A percentile compares a stretch with the other conserved stretches of the same genome.
Conservation (phyloP, 2,888 invertebrate species). For the Thymelicus lineola region DNA sequence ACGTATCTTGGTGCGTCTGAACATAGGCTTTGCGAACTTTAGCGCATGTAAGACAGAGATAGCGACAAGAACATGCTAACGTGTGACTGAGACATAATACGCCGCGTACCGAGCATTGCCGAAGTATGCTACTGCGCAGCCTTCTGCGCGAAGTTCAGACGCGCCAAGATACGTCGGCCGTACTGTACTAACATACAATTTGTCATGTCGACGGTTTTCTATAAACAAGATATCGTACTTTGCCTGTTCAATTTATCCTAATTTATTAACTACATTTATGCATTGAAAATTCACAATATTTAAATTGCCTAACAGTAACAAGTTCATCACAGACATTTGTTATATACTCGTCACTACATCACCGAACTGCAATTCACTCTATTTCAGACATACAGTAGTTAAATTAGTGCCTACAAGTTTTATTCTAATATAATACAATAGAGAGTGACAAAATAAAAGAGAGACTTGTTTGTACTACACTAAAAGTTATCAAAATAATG, state of each 20-base stretch:
- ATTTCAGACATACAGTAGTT: slow-evolving; percentile 62
- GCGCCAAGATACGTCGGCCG: no score
- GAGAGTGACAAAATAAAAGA: slow-evolving; percentile 82
- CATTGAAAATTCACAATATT: slow-evolving; percentile 69
- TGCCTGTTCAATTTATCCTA: slow-evolving; percentile 57
- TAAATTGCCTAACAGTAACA: slow-evolving; percentile 67
- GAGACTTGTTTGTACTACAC: slow-evolving; percentile 83
- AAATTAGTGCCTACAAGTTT: slow-evolving; percentile 65
- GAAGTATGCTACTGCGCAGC: no score
- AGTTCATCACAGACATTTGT: slow-evolving; percentile 82
- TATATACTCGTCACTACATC: slow-evolving; percentile 66
- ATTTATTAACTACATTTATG: slow-evolving; percentile 56
- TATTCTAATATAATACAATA: slow-evolving; percentile 74
- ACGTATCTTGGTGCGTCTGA: no score
- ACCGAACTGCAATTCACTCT: slow-evolving; percentile 72
- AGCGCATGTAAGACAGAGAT: no score
- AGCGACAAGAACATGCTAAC: no score
- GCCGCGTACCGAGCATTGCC: no score
- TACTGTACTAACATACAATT: slow-evolving; percentile 58
- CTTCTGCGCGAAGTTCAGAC: no score
- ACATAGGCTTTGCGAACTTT: no score
- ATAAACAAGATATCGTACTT: slow-evolving; percentile 49
- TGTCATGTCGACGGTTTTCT: slow-evolving; percentile 61
- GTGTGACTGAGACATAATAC: no score
- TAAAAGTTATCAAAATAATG: slow-evolving; percentile 70